Conservation (phyloP, 2,113 vertebrate species). For the Oreochromis aureus region DNA sequence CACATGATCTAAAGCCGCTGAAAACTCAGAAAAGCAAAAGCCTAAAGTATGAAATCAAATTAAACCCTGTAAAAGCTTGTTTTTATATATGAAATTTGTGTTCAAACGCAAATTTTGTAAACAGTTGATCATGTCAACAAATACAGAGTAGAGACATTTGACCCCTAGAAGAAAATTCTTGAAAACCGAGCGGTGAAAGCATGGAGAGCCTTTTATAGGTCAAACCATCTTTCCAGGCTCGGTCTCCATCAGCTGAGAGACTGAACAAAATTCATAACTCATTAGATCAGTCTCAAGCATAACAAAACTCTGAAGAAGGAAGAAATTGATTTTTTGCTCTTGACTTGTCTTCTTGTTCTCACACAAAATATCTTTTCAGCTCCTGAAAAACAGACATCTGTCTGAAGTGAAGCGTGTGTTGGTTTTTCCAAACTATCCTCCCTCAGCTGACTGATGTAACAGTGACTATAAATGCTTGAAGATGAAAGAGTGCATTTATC, state of each 20-base stretch:
- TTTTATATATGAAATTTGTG: not conserved
- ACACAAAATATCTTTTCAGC: conserved; percentile 21
- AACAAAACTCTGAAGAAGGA: not conserved
- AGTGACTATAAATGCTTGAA: not conserved
- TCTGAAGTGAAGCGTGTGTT: not conserved
- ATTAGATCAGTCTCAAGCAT: not conserved
- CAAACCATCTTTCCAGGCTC: not conserved
- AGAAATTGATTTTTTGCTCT: not conserved
- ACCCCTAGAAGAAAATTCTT: not conserved
- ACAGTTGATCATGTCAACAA: not conserved
- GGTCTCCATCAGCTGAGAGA: not conserved
- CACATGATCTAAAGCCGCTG: not conserved
- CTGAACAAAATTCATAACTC: not conserved
- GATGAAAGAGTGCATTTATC: conserved; percentile 28
- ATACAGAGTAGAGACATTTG: not conserved
- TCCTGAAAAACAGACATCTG: not conserved
- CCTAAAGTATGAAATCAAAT: not conserved
- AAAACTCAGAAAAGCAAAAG: not conserved
- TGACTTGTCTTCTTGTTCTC: not conserved
- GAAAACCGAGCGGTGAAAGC: not conserved
- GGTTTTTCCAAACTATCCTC: not conserved
- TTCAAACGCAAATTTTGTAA: not conserved
- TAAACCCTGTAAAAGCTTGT: not conserved
- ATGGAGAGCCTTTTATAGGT: not conserved
- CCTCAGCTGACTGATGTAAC: conserved; percentile 41